Evolutionary conservation across 2,797 vertebrate species (phyloP).

Genomic region (Zonotrichia albicollis): DNA sequence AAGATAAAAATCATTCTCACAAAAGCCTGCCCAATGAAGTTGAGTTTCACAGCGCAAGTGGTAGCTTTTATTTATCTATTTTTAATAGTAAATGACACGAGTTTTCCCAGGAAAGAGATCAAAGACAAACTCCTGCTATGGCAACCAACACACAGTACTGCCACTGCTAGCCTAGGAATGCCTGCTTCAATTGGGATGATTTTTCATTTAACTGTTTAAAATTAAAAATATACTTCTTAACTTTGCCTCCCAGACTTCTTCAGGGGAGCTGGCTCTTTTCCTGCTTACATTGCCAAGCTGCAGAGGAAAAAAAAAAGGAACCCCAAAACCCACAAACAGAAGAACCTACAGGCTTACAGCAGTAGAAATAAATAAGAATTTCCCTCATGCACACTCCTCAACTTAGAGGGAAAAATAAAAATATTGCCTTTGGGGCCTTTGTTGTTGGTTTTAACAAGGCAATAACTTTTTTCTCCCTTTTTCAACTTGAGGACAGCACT

Average conservation of each 20-base stretch:
- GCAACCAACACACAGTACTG: not conserved
- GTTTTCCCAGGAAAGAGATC: not conserved
- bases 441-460: not conserved
- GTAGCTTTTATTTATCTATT: not conserved
- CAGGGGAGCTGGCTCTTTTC: not conserved
- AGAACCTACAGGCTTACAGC: not conserved
- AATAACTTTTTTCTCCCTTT: fast-evolving
- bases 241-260: not conserved
- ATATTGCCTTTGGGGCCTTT: not conserved
- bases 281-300: not conserved
- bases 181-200: not conserved
- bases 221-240: not conserved
- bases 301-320: not conserved
- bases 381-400: not conserved
- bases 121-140: not conserved
- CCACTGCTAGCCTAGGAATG: not conserved
- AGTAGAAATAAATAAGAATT: not conserved
- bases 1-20: not conserved
- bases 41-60: not conserved
- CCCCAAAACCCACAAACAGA: not conserved
- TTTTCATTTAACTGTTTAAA: not conserved
- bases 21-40: not conserved
- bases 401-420: not conserved
- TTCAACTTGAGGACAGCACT: not conserved
- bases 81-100: not conserved